Percentiles rank a stretch among this genome's conserved stretches.
These are phyloP conservation scores for Lethrus apterus DNA, from an alignment of 1,140 invertebrate species.

Conservation along the genomic window DNA sequence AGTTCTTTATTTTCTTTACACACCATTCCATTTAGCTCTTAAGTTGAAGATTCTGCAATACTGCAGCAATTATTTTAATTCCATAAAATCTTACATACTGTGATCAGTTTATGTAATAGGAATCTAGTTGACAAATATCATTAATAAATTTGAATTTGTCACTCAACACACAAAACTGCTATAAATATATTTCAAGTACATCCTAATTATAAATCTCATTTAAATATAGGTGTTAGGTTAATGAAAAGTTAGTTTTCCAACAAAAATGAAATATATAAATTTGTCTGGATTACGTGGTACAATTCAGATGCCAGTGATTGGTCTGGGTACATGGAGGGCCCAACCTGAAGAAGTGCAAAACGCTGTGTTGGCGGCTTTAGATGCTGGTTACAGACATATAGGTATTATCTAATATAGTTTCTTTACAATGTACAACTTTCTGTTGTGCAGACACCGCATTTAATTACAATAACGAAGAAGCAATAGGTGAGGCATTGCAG, in stretches of 20 bases:
- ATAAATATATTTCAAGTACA: slow-evolving; percentile 13
- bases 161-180: background rate
- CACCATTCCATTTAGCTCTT: background rate
- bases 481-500: slow-evolving; percentile 52
- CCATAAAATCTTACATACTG: too few relatives aligned
- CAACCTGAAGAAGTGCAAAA: slow-evolving; percentile 48
- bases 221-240: too few relatives aligned
- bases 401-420: slow-evolving; percentile 21
- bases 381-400: slow-evolving; percentile 55
- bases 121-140: background rate
- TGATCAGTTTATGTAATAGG: background rate
- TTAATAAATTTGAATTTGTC: slow-evolving; percentile 2
- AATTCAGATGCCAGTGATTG: slow-evolving; percentile 53
- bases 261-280: slow-evolving; percentile 20
- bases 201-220: slow-evolving; percentile 10
- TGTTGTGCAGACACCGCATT: slow-evolving; percentile 56
- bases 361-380: slow-evolving; percentile 47
- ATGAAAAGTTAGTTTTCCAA: too few relatives aligned
- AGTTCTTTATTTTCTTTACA: slow-evolving; percentile 16
- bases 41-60: too few relatives aligned
- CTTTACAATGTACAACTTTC: background rate
- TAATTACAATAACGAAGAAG: slow-evolving; percentile 56
- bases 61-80: too few relatives aligned
- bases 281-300: slow-evolving; percentile 18
- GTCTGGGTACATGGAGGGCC: slow-evolving; percentile 57